These are phyloP conservation scores for Notarius quadriscutis DNA, from an alignment of 2,113 vertebrate species.

Conservation along the genomic window DNA sequence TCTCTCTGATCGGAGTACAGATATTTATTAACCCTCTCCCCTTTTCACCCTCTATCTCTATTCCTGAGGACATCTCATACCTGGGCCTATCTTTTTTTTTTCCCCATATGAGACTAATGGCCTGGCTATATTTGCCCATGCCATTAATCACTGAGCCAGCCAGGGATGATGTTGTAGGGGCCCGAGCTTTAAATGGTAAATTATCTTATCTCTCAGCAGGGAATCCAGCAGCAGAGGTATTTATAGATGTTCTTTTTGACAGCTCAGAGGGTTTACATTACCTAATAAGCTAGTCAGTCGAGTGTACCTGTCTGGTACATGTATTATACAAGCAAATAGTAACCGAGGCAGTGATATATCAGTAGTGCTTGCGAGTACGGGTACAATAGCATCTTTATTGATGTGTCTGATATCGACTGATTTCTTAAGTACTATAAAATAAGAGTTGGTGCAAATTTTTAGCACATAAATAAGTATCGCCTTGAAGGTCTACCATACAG, in stretches of 20 bases:
- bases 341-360: neutral
- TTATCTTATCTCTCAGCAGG: slow-evolving; percentile 53
- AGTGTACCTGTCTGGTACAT: slow-evolving; percentile 8
- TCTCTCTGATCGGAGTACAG: slow-evolving; percentile 30
- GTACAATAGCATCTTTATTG: neutral
- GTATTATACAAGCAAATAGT: slow-evolving; percentile 38
- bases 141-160: slow-evolving; percentile 52
- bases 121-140: slow-evolving; percentile 52
- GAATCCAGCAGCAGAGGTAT: slow-evolving; percentile 40
- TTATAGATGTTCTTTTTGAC: slow-evolving; percentile 46
- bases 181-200: slow-evolving; percentile 50
- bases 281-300: slow-evolving; percentile 28
- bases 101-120: slow-evolving; percentile 50
- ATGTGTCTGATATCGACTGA: neutral
- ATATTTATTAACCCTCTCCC: slow-evolving; percentile 45
- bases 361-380: neutral
- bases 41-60: slow-evolving; percentile 20
- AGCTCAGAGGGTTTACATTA: slow-evolving; percentile 51
- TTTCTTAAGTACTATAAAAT: neutral
- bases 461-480: neutral
- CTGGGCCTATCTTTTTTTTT: slow-evolving; percentile 29
- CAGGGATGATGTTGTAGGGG: slow-evolving; percentile 32
- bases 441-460: neutral
- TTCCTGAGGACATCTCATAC: slow-evolving; percentile 39
- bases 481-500: neutral